Base-by-base conservation (phyloP, 2,888 invertebrate genomes). In the Drosophila greeni region DNA sequence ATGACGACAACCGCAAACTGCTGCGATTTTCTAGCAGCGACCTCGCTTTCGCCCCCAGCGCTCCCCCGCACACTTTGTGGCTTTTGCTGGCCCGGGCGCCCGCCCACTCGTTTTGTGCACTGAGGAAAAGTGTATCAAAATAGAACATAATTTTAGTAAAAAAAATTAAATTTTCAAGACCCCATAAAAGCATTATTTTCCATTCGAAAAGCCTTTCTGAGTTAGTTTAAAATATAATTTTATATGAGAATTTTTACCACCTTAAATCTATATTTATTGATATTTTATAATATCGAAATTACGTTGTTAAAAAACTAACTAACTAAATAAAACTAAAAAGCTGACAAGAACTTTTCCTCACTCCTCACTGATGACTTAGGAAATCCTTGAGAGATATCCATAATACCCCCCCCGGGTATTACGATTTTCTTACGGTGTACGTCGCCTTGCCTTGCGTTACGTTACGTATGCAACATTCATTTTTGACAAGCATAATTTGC, bases 401-500 rank as follows among this genome's bases (percentile, higher is more conserved):
- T 20, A 47, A 47, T 14, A 47, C 45, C 29, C 29, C 14, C 31
- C 29, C 14, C 31, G 31, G 0, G 45, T 31, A 47, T 31, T 20
- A 31, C 31, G 43, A 59, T 76, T 69, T 74, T 65, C 47, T 64
- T 42, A 26, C 48, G 9, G 61, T 60, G 61, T 20, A 61, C 20
- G 26, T 29, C 16, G n/a, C 31, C 37, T 60, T 45, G 43, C 59
- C 16, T 59, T 59, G 61, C 76, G 59, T 72, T 84, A 76, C 76
- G 67, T 74, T 84, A 79, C 74, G 79, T 68, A 79, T 79, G 82
- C 82, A 82, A 74, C 79, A 84, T 84, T 79, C 77, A 84, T 82
- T 79, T 79, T 79, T 84, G 84, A 79, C 79, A 79, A 76, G 79
- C 84, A 79, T 79, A 84, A 79, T 79, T 79, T 79, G 84, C 84